A percentile compares a stretch with the other conserved stretches of the same genome.
These are phyloP conservation scores for Biston stratarius DNA, from an alignment of 2,888 invertebrate species.

Conservation along the genomic window DNA sequence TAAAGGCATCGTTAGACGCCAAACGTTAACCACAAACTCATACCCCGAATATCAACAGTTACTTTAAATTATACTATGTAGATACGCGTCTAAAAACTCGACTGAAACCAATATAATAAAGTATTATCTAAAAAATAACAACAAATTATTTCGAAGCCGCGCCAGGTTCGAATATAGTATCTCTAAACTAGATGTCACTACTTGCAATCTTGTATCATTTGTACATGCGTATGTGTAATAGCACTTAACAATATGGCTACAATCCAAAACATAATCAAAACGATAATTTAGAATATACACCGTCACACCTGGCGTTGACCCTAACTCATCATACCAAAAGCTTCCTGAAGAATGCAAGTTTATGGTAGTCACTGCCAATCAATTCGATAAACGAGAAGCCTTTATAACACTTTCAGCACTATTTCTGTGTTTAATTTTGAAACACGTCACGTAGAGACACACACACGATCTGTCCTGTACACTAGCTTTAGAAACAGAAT, in stretches of 20 bases:
- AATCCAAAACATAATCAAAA: slow-evolving; percentile 67
- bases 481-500: slow-evolving; percentile 33
- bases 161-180: slow-evolving; percentile 35
- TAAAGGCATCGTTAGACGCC: slow-evolving; percentile 45
- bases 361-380: too few relatives aligned
- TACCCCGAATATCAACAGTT: slow-evolving; percentile 62
- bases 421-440: neutral
- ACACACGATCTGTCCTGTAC: neutral
- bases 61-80: slow-evolving; percentile 66
- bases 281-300: slow-evolving; percentile 74
- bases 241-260: slow-evolving; percentile 74
- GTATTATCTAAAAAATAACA: slow-evolving; percentile 83
- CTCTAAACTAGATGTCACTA: slow-evolving; percentile 73
- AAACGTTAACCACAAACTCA: slow-evolving; percentile 49
- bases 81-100: slow-evolving; percentile 71
- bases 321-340: slow-evolving; percentile 19
- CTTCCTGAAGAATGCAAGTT: slow-evolving; percentile 11
- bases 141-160: slow-evolving; percentile 68
- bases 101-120: slow-evolving; percentile 75
- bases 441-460: neutral
- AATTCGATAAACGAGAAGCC: too few relatives aligned
- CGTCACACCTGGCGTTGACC: slow-evolving; percentile 13
- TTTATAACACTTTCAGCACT: neutral
- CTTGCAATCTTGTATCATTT: slow-evolving; percentile 75
- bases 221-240: slow-evolving; percentile 80